Percentiles rank a stretch among this genome's conserved stretches.
Conservation (phyloP, 2,113 vertebrate species). For the Pantherophis guttatus region DNA sequence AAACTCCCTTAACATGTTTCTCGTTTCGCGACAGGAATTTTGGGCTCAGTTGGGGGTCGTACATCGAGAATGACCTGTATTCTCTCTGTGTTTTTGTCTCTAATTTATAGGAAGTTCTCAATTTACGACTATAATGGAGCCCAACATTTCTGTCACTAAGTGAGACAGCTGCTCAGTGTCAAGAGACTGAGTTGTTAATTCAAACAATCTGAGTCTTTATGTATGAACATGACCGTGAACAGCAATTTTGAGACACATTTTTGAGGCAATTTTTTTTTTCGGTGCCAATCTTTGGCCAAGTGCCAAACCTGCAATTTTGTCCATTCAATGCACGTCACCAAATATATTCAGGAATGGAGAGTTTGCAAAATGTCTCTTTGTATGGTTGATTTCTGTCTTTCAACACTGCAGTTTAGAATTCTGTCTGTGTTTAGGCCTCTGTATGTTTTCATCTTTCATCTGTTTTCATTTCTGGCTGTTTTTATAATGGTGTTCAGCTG, state of each 20-base stretch:
- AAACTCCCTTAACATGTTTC: no score
- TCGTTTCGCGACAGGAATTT: no score
- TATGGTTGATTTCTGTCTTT: background rate
- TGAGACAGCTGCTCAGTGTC: no score
- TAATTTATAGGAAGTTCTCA: no score
- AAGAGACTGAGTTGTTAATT: background rate
- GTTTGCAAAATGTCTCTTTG: background rate
- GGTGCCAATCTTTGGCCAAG: background rate
- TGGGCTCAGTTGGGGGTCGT: no score
- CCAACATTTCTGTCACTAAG: no score
- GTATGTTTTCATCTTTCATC: background rate
- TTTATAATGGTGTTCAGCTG: background rate
- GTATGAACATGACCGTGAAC: background rate
- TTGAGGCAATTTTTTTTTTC: background rate
- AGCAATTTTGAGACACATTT: background rate
- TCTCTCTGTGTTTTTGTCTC: no score
- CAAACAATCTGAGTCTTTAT: background rate
- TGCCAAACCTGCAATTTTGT: background rate
- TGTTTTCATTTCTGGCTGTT: background rate
- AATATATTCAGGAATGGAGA: background rate
- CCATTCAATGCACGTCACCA: background rate
- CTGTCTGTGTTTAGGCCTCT: background rate
- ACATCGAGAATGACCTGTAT: no score
- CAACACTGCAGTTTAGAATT: background rate
- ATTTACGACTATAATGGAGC: no score